These are phyloP conservation scores for Psilopsiagon aurifrons DNA, from an alignment of 2,113 vertebrate genomes.

Conservation along the genomic window DNA sequence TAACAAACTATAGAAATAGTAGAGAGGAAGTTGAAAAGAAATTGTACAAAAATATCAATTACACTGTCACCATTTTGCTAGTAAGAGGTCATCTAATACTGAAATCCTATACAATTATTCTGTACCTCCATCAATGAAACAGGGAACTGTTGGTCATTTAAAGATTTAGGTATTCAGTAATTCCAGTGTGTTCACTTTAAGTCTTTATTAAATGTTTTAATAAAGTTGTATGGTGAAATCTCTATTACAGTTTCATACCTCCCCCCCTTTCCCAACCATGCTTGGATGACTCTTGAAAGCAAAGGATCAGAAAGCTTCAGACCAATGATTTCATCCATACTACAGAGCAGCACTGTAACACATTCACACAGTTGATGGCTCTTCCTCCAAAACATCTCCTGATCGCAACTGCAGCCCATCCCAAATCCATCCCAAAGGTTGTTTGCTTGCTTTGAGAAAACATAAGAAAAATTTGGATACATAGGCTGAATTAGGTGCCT, in stretches of 20 bases:
- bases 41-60: neutral
- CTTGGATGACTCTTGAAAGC: neutral
- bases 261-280: neutral
- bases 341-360: neutral
- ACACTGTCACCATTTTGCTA: neutral
- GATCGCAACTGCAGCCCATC: neutral
- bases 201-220: neutral
- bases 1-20: neutral
- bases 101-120: neutral
- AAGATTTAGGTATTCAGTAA: neutral
- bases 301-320: neutral
- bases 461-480: neutral
- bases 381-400: neutral
- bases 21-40: neutral
- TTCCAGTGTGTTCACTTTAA: neutral
- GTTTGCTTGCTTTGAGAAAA: neutral
- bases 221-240: neutral
- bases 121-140: neutral
- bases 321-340: neutral
- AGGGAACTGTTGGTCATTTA: neutral
- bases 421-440: neutral
- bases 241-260: neutral
- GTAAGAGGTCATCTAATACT: neutral
- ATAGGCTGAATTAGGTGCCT: neutral
- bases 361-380: neutral